Evolutionary conservation across 1,140 invertebrate genomes (phyloP), one percentile per base, ranked within the genome.

Genomic region (Scaptodrosophila lebanonensis): DNA sequence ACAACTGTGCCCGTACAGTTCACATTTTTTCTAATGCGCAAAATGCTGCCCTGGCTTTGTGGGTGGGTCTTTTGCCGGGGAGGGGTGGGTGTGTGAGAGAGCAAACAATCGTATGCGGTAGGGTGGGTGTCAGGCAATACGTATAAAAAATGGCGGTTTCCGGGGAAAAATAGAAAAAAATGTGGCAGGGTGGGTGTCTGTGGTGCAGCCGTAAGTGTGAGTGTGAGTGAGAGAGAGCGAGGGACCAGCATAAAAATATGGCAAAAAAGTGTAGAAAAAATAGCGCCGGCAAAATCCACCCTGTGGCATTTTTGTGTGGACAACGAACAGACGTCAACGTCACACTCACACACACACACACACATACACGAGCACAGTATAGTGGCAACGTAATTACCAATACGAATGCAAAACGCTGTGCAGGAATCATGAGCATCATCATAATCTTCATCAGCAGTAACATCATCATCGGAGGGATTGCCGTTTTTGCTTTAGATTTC

Each of bases 91-190:
- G 15, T 7, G 16, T 42, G 45, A 52, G 48, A 62, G 43, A 25
- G 22, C 16, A 30, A n/a, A 12, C 43, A 42, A 4, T 25, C 3
- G 22, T 8, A 25, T 25, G 43, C 39, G 38, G 16, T 20, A 27
- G 39, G 62, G 69, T 63, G 69, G 69, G 58, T 45, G 68, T 62
- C 51, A 75, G 60, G 69, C 72, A 56, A 73, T 59, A 63, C 60
- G 62, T 68, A 82, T 73, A 79, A 82, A 77, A 79, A 79, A 79
- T 79, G 73, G 73, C 73, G 73, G 73, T 82, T 79, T 79, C 75
- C 73, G 75, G 56, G 35, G 50, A 68, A 68, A 50, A 67, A 67
- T 36, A 29, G 42, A 32, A 49, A 49, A 44, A 68, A 48, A 48
- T 56, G 36, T 29, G 64, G 22, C 32, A 9, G 27, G 36, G 64